Percentiles rank a stretch among this genome's conserved stretches.
Conservation (phyloP, 2,888 invertebrate species). For the Euproctis similis region DNA sequence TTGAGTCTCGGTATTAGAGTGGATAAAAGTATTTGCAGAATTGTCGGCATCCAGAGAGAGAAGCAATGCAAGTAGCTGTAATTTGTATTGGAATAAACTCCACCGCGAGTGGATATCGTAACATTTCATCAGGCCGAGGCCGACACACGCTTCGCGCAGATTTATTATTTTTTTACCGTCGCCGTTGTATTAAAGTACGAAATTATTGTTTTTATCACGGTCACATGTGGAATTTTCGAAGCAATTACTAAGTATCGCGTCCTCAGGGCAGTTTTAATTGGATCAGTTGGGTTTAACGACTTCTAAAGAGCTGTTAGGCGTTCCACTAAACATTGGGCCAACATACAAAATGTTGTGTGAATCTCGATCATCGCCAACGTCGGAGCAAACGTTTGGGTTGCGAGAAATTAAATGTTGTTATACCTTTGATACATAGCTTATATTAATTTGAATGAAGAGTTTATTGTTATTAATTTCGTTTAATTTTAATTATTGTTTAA, state of each 20-base stretch:
- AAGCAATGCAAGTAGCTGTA: constrained; percentile 68
- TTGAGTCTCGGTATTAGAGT: constrained; percentile 42
- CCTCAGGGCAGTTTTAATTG: constrained; percentile 70
- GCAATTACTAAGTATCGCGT: constrained; percentile 70
- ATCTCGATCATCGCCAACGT: constrained; percentile 15
- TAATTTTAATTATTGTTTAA: too few relatives aligned
- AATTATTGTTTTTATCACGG: constrained; percentile 75
- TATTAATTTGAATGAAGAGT: constrained; percentile 3
- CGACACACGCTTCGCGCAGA: constrained; percentile 48
- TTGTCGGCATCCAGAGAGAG: constrained; percentile 65
- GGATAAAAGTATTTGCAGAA: constrained; percentile 70
- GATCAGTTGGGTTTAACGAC: constrained; percentile 66
- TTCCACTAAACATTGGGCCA: constrained; percentile 30
- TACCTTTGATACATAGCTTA: constrained; percentile 10
- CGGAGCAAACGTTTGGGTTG: constrained; percentile 17
- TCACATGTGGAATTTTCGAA: constrained; percentile 67
- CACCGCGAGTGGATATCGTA: constrained; percentile 65
- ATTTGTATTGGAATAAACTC: constrained; percentile 74
- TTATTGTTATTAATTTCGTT: constrained; percentile 3
- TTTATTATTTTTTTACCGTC: constrained; percentile 72
- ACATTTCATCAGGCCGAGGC: constrained; percentile 63
- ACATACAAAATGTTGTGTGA: constrained; percentile 18
- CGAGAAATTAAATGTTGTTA: too few relatives aligned
- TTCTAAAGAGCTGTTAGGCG: constrained; percentile 46
- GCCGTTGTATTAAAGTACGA: constrained; percentile 63